Conservation (phyloP, 2,113 vertebrate species). For the Guaruba guarouba region DNA sequence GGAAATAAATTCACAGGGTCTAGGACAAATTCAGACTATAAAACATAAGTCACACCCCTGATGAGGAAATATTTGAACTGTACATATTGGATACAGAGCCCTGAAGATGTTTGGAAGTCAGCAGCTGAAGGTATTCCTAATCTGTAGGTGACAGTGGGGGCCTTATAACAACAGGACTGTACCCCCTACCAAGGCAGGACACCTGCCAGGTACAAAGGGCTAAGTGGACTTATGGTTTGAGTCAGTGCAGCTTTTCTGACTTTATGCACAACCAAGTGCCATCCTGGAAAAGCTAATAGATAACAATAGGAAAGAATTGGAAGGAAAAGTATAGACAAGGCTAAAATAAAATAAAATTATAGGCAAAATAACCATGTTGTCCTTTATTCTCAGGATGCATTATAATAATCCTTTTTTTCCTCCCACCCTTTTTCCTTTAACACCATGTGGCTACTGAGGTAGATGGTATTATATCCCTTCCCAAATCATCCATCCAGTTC, state of each 20-base stretch:
- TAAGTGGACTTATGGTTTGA: background rate
- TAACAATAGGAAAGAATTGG: background rate
- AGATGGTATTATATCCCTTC: background rate
- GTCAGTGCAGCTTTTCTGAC: background rate
- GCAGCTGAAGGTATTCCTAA: background rate
- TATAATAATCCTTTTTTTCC: background rate
- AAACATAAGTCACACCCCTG: background rate
- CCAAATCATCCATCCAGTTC: background rate
- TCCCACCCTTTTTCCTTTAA: background rate
- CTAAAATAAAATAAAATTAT: background rate
- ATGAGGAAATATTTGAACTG: conserved; percentile 47
- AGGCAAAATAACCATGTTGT: background rate
- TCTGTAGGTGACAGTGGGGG: background rate
- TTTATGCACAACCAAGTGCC: background rate
- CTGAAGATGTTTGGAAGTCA: conserved; percentile 9
- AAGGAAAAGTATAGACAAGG: background rate
- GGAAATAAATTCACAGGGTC: conserved; percentile 43
- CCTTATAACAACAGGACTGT: background rate
- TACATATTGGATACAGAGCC: background rate
- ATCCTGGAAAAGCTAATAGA: background rate
- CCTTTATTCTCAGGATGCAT: background rate
- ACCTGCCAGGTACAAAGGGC: background rate
- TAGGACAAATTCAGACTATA: conserved; percentile 41
- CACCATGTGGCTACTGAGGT: background rate
- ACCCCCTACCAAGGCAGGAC: background rate